These are phyloP conservation scores for Gambusia affinis DNA, from an alignment of 2,113 vertebrate genomes.

Conservation along the genomic window DNA sequence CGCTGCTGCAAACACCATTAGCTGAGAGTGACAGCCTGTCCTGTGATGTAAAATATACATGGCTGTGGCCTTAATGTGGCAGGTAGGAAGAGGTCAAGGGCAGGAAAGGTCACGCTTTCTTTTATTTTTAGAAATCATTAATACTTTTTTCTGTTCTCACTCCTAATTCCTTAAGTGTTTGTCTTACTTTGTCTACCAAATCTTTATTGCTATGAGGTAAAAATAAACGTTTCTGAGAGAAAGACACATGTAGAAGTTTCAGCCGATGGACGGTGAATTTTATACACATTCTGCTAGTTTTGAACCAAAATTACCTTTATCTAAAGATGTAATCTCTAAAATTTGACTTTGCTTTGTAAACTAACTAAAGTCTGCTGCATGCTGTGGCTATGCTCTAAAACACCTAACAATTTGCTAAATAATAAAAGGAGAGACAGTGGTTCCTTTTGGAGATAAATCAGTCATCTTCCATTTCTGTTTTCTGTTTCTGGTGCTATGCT, in stretches of 20 bases:
- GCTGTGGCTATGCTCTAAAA: too few species aligned
- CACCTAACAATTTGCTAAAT: too few species aligned
- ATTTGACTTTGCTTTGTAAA: background rate
- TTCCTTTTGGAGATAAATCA: background rate
- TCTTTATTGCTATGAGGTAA: too few species aligned
- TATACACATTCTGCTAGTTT: background rate
- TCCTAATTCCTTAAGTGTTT: too few species aligned
- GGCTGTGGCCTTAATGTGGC: constrained; percentile 26
- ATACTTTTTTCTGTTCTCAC: too few species aligned
- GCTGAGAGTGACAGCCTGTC: background rate
- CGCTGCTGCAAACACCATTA: background rate
- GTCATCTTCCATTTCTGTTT: background rate
- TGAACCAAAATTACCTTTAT: background rate
- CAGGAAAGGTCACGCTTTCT: background rate
- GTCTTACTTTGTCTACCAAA: too few species aligned
- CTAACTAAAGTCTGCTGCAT: background rate
- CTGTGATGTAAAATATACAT: background rate
- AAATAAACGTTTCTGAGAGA: too few species aligned
- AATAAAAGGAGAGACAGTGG: too few species aligned
- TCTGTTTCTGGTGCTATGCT: background rate
- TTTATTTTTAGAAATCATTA: background rate
- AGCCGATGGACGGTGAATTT: background rate
- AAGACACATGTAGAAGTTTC: too few species aligned
- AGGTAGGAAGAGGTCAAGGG: constrained; percentile 27
- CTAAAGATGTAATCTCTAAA: too few species aligned